Evolutionary conservation across 1,140 invertebrate species (phyloP).

Genomic region (Drosophila burlai): DNA sequence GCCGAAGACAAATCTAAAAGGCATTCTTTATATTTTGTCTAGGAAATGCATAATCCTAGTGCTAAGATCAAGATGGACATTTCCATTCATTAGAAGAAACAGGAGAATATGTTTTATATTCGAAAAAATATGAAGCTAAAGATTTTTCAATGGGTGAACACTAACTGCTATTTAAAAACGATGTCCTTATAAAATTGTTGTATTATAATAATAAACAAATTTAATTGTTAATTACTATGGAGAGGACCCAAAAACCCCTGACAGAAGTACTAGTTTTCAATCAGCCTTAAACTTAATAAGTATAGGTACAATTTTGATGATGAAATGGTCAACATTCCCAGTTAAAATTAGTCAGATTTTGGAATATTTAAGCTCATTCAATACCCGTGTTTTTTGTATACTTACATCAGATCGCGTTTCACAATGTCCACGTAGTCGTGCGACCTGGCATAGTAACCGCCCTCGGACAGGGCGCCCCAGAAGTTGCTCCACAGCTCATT

Average conservation of each 20-base stretch:
- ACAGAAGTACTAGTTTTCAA: not conserved
- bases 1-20: not conserved
- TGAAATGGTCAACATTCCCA: not conserved
- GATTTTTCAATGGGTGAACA: not conserved
- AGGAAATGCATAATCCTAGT: not conserved
- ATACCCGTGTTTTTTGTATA: not conserved
- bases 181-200: slow-evolving; percentile 3
- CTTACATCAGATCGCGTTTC: slow-evolving; percentile 91
- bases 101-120: not conserved
- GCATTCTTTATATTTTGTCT: not conserved
- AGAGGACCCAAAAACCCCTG: not conserved
- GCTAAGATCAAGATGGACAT: not conserved
- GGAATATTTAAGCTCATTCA: no score
- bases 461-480: slow-evolving; percentile 96
- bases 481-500: slow-evolving; percentile 98
- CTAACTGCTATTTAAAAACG: not conserved
- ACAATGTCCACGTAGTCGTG: slow-evolving; percentile 99
- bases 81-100: not conserved
- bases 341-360: not conserved
- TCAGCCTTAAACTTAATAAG: no score
- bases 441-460: slow-evolving; percentile 97
- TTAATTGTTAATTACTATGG: not conserved
- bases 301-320: no score
- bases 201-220: slow-evolving; percentile 10
- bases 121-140: not conserved